phyloP scores from a whole-genome alignment of 1,140 invertebrate genomes.

The Holcopasites calliopsidis region DNA sequence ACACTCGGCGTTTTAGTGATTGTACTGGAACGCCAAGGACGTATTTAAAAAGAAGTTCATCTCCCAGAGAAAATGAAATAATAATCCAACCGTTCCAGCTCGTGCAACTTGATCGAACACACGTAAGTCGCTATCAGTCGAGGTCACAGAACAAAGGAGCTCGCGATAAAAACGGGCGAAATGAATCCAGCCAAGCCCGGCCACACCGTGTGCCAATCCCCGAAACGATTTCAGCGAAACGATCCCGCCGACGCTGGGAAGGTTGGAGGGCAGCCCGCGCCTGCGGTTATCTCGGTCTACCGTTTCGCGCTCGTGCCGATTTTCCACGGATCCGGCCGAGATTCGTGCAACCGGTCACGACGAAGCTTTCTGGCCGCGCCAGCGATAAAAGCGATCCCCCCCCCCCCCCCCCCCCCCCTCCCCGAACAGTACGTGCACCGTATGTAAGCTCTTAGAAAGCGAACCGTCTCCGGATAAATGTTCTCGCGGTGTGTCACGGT shows the following conservation, averaged over 20 bases:
- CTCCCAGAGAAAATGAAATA: too few species aligned
- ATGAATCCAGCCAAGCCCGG: conserved; percentile 8
- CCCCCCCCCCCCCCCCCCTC: too few species aligned
- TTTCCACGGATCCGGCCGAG: conserved; percentile 27
- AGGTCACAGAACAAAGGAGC: conserved; percentile 13
- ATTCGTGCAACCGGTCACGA: conserved; percentile 39
- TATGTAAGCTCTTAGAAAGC: conserved; percentile 49
- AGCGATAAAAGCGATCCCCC: too few species aligned
- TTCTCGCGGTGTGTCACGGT: conserved; percentile 33
- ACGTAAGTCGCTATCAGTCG: neutral
- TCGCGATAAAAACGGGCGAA: neutral
- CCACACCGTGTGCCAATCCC: conserved; percentile 29
- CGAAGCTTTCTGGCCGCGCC: neutral
- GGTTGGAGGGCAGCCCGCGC: conserved; percentile 39
- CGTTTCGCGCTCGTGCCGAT: conserved; percentile 48
- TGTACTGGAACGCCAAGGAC: too few species aligned
- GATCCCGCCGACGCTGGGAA: neutral
- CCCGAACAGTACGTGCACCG: conserved; percentile 16
- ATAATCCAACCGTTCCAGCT: too few species aligned
- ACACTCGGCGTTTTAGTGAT: too few species aligned
- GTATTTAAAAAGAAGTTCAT: too few species aligned
- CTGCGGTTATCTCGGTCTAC: conserved; percentile 40
- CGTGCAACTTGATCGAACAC: too few species aligned
- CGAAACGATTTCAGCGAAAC: conserved; percentile 48
- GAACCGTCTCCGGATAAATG: conserved; percentile 24